Evolutionary conservation across 2,888 invertebrate genomes (phyloP), one percentile per base, ranked within the genome.

Genomic region (Caenorhabditis sp.): DNA sequence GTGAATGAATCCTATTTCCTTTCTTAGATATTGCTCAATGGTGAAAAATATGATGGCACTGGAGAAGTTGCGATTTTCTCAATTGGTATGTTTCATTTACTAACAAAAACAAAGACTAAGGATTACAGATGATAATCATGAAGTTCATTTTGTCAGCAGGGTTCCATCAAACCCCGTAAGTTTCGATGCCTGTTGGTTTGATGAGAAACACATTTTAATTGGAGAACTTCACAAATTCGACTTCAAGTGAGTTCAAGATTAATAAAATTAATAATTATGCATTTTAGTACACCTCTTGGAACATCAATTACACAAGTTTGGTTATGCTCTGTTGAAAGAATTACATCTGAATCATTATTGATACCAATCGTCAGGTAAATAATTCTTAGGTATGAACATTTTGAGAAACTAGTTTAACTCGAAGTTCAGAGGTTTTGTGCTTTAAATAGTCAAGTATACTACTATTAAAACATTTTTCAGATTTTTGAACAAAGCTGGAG

Each of bases 51-150:
- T 20, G 61, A 61, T 36, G 60, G 60, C 7, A 23, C 38, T 31
- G 54, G 56, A 17, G 63, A 63, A 63, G 56, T 57, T 23, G 63
- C 63, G 31, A 57, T 63, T 10, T 63, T 56, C 38, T 56, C 56
- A 1, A 63, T 56, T 31, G 14, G 54, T 54, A 36, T 25, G 60
- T 38, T 25, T 60, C 26, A 50, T 10, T 43, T 60, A n/a, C 21
- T 49, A 25, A 60, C 20, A 43, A 17, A n/a, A 12, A 25, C 4
- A 21, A 49, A 12, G 3, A 61, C n/a, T 52, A 23, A n/a, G n/a
- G n/a, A n/a, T n/a, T 60, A 10, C 50, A 63, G 54, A 17, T 23
- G 38, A 31, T n/a, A 56, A 27, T 21, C n/a, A 43, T 14, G 63
- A 63, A 43, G 63, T 63, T 25, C 63, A 63, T 56, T 63, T 63